phyloP scores from a whole-genome alignment of 2,888 invertebrate genomes.

The Camptogramma bilineatum region DNA sequence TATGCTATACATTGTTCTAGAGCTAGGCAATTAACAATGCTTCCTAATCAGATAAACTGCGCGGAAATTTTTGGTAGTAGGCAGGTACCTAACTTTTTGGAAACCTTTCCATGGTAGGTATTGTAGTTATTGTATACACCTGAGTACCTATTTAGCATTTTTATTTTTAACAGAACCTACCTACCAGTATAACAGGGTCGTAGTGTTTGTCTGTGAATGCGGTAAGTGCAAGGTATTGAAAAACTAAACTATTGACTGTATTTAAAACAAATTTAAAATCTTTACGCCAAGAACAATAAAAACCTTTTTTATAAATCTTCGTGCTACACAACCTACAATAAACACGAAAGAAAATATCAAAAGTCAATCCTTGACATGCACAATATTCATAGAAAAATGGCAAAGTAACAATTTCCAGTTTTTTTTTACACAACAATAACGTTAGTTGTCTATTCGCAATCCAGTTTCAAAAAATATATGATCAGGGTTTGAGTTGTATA shows the following conservation, averaged over 20 bases:
- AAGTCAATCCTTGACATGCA: conserved; percentile 1
- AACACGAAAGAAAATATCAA: conserved; percentile 3
- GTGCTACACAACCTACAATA: neutral
- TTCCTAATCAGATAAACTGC: conserved; percentile 74
- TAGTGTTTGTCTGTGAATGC: too few species aligned
- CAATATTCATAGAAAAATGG: conserved; percentile 26
- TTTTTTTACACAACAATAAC: conserved; percentile 2
- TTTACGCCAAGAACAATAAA: neutral
- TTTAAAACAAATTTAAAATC: too few species aligned
- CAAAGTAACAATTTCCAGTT: conserved; percentile 10
- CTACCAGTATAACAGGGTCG: too few species aligned
- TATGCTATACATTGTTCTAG: conserved; percentile 60
- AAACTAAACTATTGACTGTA: too few species aligned
- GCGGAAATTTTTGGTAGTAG: conserved; percentile 23
- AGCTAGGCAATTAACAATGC: conserved; percentile 65
- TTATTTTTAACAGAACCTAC: too few species aligned
- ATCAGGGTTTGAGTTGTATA: neutral
- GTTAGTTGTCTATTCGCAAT: conserved; percentile 5
- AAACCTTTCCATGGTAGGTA: neutral
- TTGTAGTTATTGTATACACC: neutral
- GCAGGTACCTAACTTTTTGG: too few species aligned
- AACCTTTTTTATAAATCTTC: neutral
- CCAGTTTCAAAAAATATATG: neutral
- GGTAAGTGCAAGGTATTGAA: too few species aligned
- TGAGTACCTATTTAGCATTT: too few species aligned